phyloP scores from a whole-genome alignment of 2,888 invertebrate genomes.

The Dynastes hyllus region DNA sequence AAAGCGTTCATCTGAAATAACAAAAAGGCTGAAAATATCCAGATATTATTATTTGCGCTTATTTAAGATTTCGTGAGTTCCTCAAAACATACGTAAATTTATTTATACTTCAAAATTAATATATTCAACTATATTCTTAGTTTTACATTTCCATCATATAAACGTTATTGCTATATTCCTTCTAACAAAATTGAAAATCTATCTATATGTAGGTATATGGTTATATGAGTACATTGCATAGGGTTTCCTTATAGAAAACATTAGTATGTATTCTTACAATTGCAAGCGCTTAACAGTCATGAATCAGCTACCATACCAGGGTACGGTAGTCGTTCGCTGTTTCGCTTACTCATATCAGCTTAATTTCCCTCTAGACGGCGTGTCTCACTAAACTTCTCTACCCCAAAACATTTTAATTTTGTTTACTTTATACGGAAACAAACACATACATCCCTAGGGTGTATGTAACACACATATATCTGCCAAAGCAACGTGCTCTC shows the following conservation, averaged over 20 bases:
- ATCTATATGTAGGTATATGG: too few relatives aligned
- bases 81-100: too few relatives aligned
- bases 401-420: constrained; percentile 43
- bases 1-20: too few relatives aligned
- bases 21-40: too few relatives aligned
- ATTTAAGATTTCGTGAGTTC: too few relatives aligned
- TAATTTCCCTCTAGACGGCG: constrained; percentile 63
- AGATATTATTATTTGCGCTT: too few relatives aligned
- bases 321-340: constrained; percentile 54
- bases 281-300: constrained; percentile 13
- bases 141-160: too few relatives aligned
- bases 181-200: too few relatives aligned
- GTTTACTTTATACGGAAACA: constrained; percentile 32
- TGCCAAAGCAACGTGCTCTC: background rate
- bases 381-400: constrained; percentile 30
- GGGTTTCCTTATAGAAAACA: constrained; percentile 24
- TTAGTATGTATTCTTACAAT: constrained; percentile 36
- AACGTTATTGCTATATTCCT: too few relatives aligned
- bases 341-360: constrained; percentile 65
- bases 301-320: constrained; percentile 27
- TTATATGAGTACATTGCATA: background rate
- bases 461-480: background rate
- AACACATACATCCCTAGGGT: constrained; percentile 19
- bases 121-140: too few relatives aligned
- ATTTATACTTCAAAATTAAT: too few relatives aligned